A percentile compares a stretch with the other conserved stretches of the same genome.
Conservation (phyloP, 2,888 invertebrate species). For the Liopterus haemorrhoidalis region DNA sequence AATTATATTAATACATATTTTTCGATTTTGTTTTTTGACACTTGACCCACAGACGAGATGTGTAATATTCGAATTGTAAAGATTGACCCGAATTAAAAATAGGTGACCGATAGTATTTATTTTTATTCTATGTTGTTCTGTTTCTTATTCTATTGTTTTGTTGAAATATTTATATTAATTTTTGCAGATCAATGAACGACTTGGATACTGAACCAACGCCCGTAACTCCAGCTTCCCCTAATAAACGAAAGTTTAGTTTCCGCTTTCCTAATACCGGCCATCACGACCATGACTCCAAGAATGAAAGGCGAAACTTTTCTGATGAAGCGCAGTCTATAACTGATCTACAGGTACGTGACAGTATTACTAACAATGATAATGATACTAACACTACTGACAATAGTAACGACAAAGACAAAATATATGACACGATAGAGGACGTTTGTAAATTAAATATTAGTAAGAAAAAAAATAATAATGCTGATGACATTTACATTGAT, state of each 20-base stretch:
- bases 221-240: constrained; percentile 58
- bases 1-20: too few relatives aligned
- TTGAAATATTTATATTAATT: neutral
- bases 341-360: constrained; percentile 72
- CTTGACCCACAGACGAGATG: too few relatives aligned
- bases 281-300: constrained; percentile 52
- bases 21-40: too few relatives aligned
- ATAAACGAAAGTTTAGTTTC: constrained; percentile 74
- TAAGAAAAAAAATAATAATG: too few relatives aligned
- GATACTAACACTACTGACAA: neutral
- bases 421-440: neutral
- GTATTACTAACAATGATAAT: neutral
- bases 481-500: too few relatives aligned
- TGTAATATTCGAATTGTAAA: too few relatives aligned
- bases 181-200: constrained; percentile 55
- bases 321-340: constrained; percentile 82
- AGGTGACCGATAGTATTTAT: too few relatives aligned
- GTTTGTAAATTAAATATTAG: too few relatives aligned
- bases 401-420: constrained; percentile 3
- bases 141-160: too few relatives aligned
- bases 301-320: constrained; percentile 78
- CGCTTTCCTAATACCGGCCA: constrained; percentile 56
- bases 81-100: too few relatives aligned
- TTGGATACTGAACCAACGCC: constrained; percentile 50
- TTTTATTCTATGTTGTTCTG: too few relatives aligned